Percentiles rank a stretch among this genome's conserved stretches.
phyloP scores from a whole-genome alignment of 2,113 vertebrate species.

The Poeciliopsis retropinna region DNA sequence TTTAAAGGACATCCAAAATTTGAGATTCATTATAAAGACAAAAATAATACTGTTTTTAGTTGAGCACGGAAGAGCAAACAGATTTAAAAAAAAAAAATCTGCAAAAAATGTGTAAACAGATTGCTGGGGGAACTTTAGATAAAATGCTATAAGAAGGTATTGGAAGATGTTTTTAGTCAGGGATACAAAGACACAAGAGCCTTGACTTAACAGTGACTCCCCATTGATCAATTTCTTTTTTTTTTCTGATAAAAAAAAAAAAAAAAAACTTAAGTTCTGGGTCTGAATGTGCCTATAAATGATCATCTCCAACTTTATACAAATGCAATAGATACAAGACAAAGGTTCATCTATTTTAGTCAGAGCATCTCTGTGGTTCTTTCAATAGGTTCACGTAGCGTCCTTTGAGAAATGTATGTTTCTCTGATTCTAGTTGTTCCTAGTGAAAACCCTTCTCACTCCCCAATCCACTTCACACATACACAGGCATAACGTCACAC shows the following conservation, averaged over 20 bases:
- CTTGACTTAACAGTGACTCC: not conserved
- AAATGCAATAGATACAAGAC: not conserved
- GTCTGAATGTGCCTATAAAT: too few relatives aligned
- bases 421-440: too few relatives aligned
- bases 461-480: not conserved
- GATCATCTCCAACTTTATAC: not conserved
- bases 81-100: too few relatives aligned
- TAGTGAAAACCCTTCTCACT: constrained; percentile 10
- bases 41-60: too few relatives aligned
- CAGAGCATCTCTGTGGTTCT: not conserved
- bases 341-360: not conserved
- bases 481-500: not conserved
- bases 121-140: too few relatives aligned
- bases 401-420: not conserved
- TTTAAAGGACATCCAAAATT: too few relatives aligned
- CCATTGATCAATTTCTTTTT: not conserved
- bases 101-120: too few relatives aligned
- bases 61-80: too few relatives aligned
- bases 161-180: too few relatives aligned
- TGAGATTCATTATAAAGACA: too few relatives aligned
- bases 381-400: too few relatives aligned
- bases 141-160: not conserved
- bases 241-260: not conserved
- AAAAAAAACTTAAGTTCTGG: not conserved
- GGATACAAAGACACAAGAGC: not conserved